These are phyloP conservation scores for Neodon shergylaensis DNA, from an alignment of 2,113 vertebrate species.

Conservation along the genomic window DNA sequence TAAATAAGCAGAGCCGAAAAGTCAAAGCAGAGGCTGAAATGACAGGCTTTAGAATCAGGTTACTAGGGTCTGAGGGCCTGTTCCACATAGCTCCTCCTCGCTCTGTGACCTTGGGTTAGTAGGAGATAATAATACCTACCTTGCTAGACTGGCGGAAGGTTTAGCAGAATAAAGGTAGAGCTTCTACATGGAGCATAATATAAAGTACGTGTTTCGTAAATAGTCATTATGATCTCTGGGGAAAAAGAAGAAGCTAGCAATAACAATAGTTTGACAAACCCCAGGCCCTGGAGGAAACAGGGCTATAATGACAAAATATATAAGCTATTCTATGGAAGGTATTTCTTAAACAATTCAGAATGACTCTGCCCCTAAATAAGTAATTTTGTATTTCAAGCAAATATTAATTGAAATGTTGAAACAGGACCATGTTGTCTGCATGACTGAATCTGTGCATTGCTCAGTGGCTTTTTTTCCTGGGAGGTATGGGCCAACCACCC, in stretches of 20 bases:
- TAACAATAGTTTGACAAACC: background rate
- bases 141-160: background rate
- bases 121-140: background rate
- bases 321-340: background rate
- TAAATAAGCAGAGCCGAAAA: background rate
- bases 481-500: background rate
- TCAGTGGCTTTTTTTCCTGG: background rate
- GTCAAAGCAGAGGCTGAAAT: background rate
- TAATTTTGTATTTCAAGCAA: constrained; percentile 38
- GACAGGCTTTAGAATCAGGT: background rate
- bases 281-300: background rate
- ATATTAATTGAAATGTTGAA: background rate
- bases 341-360: background rate
- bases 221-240: background rate
- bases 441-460: background rate
- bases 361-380: background rate
- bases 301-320: background rate
- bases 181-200: background rate
- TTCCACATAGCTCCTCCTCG: background rate
- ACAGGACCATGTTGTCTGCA: background rate
- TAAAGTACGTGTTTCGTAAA: background rate
- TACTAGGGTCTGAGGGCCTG: background rate
- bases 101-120: background rate
- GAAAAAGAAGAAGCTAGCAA: background rate
- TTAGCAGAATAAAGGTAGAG: background rate